Percentiles rank a stretch among this genome's conserved stretches.
Evolutionary conservation across 2,797 vertebrate genomes (phyloP).

Genomic region (Melanotaenia pygmaea): DNA sequence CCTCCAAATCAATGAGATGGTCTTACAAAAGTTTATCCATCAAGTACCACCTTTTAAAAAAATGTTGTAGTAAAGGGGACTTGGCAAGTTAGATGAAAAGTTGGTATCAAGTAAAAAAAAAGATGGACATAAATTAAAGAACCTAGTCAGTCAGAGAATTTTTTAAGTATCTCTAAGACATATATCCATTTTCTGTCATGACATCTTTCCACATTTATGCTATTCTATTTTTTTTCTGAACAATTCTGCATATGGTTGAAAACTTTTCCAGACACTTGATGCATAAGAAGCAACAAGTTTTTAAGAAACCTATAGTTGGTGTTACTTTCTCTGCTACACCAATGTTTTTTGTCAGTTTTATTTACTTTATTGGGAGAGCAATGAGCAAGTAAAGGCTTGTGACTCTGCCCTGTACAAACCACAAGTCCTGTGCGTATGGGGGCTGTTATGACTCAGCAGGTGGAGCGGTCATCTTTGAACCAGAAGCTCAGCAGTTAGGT

Average conservation of each 20-base stretch:
- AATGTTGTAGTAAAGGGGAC: constrained; percentile 3
- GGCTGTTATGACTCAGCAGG: background rate
- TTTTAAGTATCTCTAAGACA: background rate
- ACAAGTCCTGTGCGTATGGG: background rate
- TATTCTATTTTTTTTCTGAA: background rate
- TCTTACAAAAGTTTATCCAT: constrained; percentile 38
- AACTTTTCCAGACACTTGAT: background rate
- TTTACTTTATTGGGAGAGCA: background rate
- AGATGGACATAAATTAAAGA: too few relatives aligned
- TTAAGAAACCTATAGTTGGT: background rate
- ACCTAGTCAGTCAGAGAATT: too few relatives aligned
- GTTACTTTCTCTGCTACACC: background rate
- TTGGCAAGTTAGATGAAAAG: constrained; percentile 3
- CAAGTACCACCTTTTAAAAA: constrained; percentile 14
- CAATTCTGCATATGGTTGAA: background rate
- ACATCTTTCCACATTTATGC: background rate
- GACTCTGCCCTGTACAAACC: background rate
- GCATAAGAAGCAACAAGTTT: background rate
- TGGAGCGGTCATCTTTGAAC: background rate
- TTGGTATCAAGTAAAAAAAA: constrained; percentile 17
- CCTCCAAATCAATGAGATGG: constrained; percentile 29
- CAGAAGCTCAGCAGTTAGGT: background rate
- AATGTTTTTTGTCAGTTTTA: background rate
- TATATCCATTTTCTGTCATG: background rate
- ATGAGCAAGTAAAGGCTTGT: background rate